Base-by-base conservation (phyloP, 1,140 invertebrate genomes). In the Dryas iulia region DNA sequence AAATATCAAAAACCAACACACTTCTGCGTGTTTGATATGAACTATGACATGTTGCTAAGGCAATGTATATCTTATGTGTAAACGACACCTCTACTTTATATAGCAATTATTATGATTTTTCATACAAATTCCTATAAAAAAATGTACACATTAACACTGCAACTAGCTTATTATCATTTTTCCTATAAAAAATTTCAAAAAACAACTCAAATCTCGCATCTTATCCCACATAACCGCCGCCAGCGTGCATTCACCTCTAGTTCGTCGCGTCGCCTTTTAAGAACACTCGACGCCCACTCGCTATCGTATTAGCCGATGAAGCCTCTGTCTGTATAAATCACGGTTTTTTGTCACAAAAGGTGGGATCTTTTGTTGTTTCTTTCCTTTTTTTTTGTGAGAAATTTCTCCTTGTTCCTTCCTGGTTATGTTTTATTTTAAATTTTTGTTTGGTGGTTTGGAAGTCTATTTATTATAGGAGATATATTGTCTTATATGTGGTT, bases 191-290 rank as follows among this genome's bases (percentile, higher is more conserved):
- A n/a, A 18, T 39, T 39, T 39, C 1, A 5, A 0, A 0, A 39
- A 35, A 39, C n/a, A 31, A 3, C 18, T 21, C 7, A 8, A 47
- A 47, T 28, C 39, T 21, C 8, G 14, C 14, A 47, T 18, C 39
- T 56, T 59, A 47, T 2, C 26, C 61, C 62, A 56, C 68, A 59
- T 35, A 64, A 54, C 66, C 30, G 47, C 57, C 68, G 73, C 73
- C 79, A 77, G 76, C 81, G 64, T 47, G 21, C 39, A n/a, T 83
- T 85, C 83, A 85, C 83, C 83, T 82, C 59, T 73, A 84, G 82
- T 73, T 66, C 74, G 82, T 80, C 81, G 70, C 81, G 81, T 73
- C 80, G 71, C 76, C 79, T 77, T 74, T 68, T 73, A 76, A 81
- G 81, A 72, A 64, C 78, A 66, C 82, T 82, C 59, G 71, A 69